Evolutionary conservation across 2,888 invertebrate genomes (phyloP).

Genomic region (Parnassius orleans): DNA sequence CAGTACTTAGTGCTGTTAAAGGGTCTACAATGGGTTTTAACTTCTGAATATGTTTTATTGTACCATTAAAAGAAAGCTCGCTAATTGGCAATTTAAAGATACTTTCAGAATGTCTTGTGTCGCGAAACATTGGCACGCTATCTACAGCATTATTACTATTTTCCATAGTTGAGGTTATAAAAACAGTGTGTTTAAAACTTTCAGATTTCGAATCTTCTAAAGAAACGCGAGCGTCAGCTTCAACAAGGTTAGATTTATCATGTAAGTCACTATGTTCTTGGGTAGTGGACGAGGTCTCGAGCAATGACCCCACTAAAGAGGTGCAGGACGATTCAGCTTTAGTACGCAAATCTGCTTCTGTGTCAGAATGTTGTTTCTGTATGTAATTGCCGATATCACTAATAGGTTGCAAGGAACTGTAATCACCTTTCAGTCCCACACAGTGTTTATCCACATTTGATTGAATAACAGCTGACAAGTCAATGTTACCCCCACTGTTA

Average conservation of each 20-base stretch:
- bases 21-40: constrained; percentile 73
- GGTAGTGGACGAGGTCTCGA: constrained; percentile 57
- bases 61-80: constrained; percentile 74
- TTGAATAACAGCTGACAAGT: constrained; percentile 53
- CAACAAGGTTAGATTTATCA: constrained; percentile 55
- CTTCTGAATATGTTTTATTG: constrained; percentile 72
- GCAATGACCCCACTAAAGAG: constrained; percentile 49
- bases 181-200: constrained; percentile 58
- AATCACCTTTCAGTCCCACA: constrained; percentile 45
- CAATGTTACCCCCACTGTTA: constrained; percentile 60
- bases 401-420: constrained; percentile 44
- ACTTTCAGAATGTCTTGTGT: constrained; percentile 55
- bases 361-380: constrained; percentile 46
- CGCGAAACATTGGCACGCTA: constrained; percentile 65
- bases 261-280: constrained; percentile 55
- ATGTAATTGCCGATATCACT: constrained; percentile 41
- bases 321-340: constrained; percentile 57
- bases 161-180: constrained; percentile 76
- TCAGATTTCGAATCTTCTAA: constrained; percentile 64
- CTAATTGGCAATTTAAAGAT: constrained; percentile 73
- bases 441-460: constrained; percentile 53
- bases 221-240: constrained; percentile 52
- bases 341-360: constrained; percentile 48
- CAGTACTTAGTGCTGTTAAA: constrained; percentile 59
- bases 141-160: constrained; percentile 78